Base-by-base conservation (phyloP, 2,797 vertebrate species). In the Acrossocheilus fasciatus region DNA sequence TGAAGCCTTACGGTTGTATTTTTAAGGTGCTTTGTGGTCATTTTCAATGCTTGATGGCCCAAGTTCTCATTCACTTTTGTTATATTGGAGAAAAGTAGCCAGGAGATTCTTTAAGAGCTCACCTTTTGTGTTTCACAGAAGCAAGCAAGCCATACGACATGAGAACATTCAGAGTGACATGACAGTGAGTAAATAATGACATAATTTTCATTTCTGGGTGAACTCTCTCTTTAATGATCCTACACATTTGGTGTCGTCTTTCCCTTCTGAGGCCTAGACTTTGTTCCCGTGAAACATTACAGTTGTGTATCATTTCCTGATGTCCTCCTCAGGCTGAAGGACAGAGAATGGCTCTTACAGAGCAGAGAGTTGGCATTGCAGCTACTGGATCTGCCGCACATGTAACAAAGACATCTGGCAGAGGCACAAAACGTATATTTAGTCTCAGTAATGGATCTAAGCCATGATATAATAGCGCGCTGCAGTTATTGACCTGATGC, bases 401-500 rank as follows among this genome's bases (percentile, higher is more conserved):
- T 85, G 76, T 73, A 88, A 72, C 66, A 86, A 85, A 79, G 81
- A 84, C 81, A 86, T 84, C 74, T 85, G 88, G 87, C 86, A 54
- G 36, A 88, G 68, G 23, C n/a, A 82, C 73, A 74, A 86, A 86
- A 84, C 77, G 47, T 83, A 86, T 86, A 88, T 88, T 87, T 88
- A 88, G 75, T 81, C 74, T 77, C 85, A 47, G 70, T 87, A 91
- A 87, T 86, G 59, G 66, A 87, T 81, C 81, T 73, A 72, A 57
- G 84, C 89, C 34, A 43, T 85, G 82, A 85, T 64, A 84, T 82
- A 87, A 84, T 88, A 88, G 57, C 68, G 86, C 86, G 45, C 92
- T 91, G 89, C 89, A 85, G 9, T 79, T 91, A 91, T 91, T 91
- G 92, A 94, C 90, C 91, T 89, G 41, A 64, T 41, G 50, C 76